Evolutionary conservation across 2,797 vertebrate genomes (phyloP), one percentile per base, ranked within the genome.

Genomic region (Buceros bicornis): DNA sequence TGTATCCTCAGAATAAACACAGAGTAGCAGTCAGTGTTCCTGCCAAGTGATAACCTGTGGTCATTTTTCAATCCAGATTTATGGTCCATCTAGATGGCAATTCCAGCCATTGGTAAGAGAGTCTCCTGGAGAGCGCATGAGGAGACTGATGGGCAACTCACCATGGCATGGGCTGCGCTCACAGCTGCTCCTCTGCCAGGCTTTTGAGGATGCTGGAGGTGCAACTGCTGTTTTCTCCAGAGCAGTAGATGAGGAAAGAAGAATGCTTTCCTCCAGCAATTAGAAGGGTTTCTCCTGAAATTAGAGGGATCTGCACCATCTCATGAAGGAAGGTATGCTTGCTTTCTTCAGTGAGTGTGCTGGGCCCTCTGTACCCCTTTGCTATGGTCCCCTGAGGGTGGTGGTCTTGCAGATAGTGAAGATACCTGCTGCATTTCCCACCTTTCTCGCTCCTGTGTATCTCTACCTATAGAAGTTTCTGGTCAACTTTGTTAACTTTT

Each of bases 71-170:
- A 71, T 43, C 13, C 28, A 81, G 16, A 45, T 65, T 80, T 67
- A 26, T 40, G 17, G 13, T 43, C 50, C 42, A 35, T 54, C 16
- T 51, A 58, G 65, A 33, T 29, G 42, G 20, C 22, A 65, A 35
- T 7, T 8, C 31, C 31, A 74, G 5, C 7, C 29, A 22, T 2
- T 21, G 19, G 7, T 45, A 45, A 24, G 7, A 48, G 14, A 28
- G 13, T 45, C 14, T 53, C 31, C 28, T 37, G 33, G 13, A 51
- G 21, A 37, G 9, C 20, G 47, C 0, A 0, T 62, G 21, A 60
- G 19, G 12, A 66, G 19, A 10, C 19, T 79, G 6, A 31, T 74
- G 35, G 28, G 15, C 11, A 64, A 50, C 43, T 69, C 18, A 54
- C 28, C 15, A 5, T 47, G 21, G 14, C n/a, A 17, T 2, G 6